Evolutionary conservation across 2,888 invertebrate genomes (phyloP).

Genomic region (Pocota personata): DNA sequence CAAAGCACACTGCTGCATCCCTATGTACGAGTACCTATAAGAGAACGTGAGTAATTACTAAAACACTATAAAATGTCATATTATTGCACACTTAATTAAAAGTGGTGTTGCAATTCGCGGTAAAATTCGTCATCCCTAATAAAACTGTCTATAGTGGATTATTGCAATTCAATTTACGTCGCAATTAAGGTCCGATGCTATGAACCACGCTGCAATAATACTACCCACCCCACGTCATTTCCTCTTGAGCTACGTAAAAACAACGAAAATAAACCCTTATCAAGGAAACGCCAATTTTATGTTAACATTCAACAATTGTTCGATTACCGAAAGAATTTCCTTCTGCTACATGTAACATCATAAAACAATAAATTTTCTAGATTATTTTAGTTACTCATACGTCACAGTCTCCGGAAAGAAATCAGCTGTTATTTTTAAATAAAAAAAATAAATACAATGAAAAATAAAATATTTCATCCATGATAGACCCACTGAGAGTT

Average conservation of each 20-base stretch:
- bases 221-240: slow-evolving; percentile 6
- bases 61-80: no score
- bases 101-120: slow-evolving; percentile 16
- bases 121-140: slow-evolving; percentile 25
- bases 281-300: not conserved
- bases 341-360: slow-evolving; percentile 25
- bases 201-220: not conserved
- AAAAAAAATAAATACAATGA: not conserved
- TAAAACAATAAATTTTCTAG: slow-evolving; percentile 52
- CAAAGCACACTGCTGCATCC: no score
- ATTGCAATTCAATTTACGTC: not conserved
- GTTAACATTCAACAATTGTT: slow-evolving; percentile 2
- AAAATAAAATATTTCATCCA: not conserved
- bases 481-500: slow-evolving; percentile 14
- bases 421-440: slow-evolving; percentile 49
- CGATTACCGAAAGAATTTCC: slow-evolving; percentile 28
- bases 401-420: slow-evolving; percentile 46
- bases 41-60: no score
- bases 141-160: not conserved
- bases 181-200: not conserved
- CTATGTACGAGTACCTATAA: no score
- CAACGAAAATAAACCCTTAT: not conserved
- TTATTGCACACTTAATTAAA: slow-evolving; percentile 39
- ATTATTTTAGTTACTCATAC: slow-evolving; percentile 53
- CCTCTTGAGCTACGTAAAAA: not conserved